Evolutionary conservation across 2,113 vertebrate genomes (phyloP).

Genomic region (Rutilus rutilus): DNA sequence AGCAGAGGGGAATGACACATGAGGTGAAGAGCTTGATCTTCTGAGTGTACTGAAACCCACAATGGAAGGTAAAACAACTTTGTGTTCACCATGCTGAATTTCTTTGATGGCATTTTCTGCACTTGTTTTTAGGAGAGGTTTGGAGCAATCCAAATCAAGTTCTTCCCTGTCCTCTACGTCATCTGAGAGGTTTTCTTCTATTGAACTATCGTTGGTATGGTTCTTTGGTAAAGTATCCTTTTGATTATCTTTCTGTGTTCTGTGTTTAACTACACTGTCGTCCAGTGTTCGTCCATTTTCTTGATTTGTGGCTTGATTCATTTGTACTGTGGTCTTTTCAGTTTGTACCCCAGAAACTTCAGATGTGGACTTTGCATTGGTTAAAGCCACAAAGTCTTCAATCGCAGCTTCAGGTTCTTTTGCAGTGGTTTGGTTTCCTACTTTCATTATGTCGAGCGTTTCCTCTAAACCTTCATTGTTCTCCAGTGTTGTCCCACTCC

Average conservation of each 20-base stretch:
- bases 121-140: background rate
- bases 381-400: background rate
- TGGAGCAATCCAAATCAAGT: background rate
- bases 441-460: background rate
- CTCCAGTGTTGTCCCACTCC: background rate
- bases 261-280: background rate
- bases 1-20: background rate
- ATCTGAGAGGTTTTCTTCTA: constrained; percentile 1
- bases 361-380: background rate
- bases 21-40: background rate
- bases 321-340: background rate
- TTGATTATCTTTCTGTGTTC: background rate
- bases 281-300: background rate
- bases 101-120: background rate
- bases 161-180: background rate
- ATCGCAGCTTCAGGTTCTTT: background rate
- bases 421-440: background rate
- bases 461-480: background rate
- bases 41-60: background rate
- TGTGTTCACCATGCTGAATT: background rate
- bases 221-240: background rate
- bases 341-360: background rate
- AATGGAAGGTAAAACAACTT: background rate
- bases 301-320: background rate
- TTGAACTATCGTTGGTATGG: background rate